Evolutionary conservation across 2,113 vertebrate genomes (phyloP).

Genomic region (Crotalus helleri): DNA sequence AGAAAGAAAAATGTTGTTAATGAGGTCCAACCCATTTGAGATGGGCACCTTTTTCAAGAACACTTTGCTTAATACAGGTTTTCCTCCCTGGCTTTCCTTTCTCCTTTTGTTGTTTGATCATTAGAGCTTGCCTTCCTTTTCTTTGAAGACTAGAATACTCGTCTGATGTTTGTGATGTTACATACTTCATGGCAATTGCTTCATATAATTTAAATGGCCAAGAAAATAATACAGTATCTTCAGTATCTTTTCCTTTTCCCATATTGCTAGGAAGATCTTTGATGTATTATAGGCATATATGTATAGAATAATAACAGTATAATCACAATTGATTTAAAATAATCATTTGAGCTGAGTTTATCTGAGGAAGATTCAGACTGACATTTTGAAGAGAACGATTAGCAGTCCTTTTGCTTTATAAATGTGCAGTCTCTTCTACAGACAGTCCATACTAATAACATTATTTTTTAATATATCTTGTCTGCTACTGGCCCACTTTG

Average conservation of each 20-base stretch:
- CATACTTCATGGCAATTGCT: neutral
- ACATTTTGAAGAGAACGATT: slow-evolving; percentile 14
- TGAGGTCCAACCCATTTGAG: neutral
- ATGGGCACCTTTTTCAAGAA: neutral
- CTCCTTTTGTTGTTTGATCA: neutral
- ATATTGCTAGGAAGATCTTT: neutral
- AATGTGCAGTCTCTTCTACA: slow-evolving; percentile 10
- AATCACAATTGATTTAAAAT: neutral
- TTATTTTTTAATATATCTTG: slow-evolving; percentile 51
- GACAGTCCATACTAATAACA: slow-evolving; percentile 41
- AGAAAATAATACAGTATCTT: neutral
- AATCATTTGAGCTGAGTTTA: neutral
- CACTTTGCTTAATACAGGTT: neutral
- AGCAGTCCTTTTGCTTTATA: slow-evolving; percentile 35
- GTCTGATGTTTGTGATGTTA: neutral
- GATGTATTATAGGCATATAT: neutral
- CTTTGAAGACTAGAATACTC: neutral
- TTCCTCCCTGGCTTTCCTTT: neutral
- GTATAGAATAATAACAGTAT: neutral
- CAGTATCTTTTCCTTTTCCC: neutral
- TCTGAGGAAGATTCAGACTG: slow-evolving; percentile 22
- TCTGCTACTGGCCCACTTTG: slow-evolving; percentile 45
- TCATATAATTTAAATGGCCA: neutral
- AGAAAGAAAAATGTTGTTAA: neutral
- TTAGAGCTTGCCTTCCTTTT: neutral